Percentiles rank a stretch among this genome's conserved stretches.
These are phyloP conservation scores for Thysanoteuthis rhombus DNA, from an alignment of 2,888 invertebrate species.

Conservation along the genomic window DNA sequence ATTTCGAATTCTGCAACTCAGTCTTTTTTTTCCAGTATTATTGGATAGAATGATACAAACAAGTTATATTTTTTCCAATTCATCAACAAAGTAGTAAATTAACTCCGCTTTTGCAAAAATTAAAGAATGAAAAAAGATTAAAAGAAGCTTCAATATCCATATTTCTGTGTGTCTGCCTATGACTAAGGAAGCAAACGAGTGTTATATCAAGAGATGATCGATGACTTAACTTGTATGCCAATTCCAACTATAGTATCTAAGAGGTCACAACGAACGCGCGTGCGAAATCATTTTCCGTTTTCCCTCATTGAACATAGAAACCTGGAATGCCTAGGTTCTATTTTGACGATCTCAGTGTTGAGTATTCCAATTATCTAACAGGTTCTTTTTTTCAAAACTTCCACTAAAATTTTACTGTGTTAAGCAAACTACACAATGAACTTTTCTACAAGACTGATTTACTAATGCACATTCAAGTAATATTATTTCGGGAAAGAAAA, in stretches of 20 bases:
- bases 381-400: neutral
- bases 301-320: neutral
- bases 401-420: neutral
- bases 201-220: too few relatives aligned
- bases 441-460: neutral
- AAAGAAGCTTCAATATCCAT: too few relatives aligned
- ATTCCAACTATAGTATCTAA: neutral
- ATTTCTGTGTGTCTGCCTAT: too few relatives aligned
- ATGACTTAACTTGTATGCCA: neutral
- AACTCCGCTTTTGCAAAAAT: neutral
- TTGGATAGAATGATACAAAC: neutral
- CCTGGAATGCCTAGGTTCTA: neutral
- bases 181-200: too few relatives aligned
- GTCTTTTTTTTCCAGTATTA: neutral
- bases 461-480: neutral
- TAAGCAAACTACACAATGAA: neutral
- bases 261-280: neutral
- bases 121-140: too few relatives aligned
- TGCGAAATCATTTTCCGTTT: neutral
- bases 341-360: neutral
- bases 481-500: neutral
- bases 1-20: neutral
- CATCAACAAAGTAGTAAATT: neutral
- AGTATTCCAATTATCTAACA: neutral
- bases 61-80: neutral